These are phyloP conservation scores for Patella ulyssiponensis DNA, from an alignment of 2,888 invertebrate genomes.

Conservation along the genomic window DNA sequence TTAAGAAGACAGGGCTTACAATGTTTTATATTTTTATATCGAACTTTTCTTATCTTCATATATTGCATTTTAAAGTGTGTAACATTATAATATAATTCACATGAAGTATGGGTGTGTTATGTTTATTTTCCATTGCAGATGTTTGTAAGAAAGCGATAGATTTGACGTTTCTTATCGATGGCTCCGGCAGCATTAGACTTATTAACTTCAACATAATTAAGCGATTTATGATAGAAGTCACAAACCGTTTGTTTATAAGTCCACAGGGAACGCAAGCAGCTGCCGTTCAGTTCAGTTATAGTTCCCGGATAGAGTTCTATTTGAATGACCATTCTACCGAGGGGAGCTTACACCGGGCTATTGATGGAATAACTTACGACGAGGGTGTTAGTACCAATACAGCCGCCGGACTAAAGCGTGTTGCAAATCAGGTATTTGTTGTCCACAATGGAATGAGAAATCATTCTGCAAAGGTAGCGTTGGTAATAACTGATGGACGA, in stretches of 20 bases:
- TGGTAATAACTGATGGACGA: slow-evolving; percentile 26
- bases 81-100: no score
- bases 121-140: no score
- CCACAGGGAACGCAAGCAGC: slow-evolving; percentile 4
- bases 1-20: no score
- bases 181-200: slow-evolving; percentile 20
- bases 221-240: slow-evolving; percentile 17
- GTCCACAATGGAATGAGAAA: background rate
- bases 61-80: no score
- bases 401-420: slow-evolving; percentile 11
- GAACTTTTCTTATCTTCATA: no score
- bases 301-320: slow-evolving; percentile 5
- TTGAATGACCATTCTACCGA: background rate
- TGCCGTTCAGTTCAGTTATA: slow-evolving; percentile 3
- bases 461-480: slow-evolving; percentile 16
- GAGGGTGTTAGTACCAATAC: background rate
- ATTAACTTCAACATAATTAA: slow-evolving; percentile 9
- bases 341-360: background rate
- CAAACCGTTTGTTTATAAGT: slow-evolving; percentile 9
- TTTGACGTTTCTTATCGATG: slow-evolving; percentile 24
- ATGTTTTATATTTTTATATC: no score
- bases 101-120: no score
- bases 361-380: background rate
- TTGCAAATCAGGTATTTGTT: slow-evolving; percentile 1
- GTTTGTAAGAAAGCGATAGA: slow-evolving; percentile 15